phyloP scores from a whole-genome alignment of 2,113 vertebrate species.

The Menidia beryllina region DNA sequence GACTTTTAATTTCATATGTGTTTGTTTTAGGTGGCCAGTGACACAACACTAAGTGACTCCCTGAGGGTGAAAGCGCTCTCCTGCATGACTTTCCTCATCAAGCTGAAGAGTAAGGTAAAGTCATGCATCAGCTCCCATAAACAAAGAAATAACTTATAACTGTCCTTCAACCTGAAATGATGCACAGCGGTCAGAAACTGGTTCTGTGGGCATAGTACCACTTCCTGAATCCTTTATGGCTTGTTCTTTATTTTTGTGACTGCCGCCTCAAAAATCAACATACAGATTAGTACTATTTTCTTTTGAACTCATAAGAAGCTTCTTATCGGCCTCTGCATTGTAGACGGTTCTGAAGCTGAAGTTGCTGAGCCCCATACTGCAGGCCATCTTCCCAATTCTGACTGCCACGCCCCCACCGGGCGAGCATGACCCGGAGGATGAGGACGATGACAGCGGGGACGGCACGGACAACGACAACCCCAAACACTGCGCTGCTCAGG shows the following conservation, averaged over 20 bases:
- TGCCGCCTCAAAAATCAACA: background rate
- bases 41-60: slow-evolving; percentile 77
- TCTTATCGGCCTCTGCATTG: background rate
- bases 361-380: slow-evolving; percentile 84
- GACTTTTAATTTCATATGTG: background rate
- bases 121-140: background rate
- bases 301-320: background rate
- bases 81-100: slow-evolving; percentile 86
- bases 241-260: too few species aligned
- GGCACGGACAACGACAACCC: slow-evolving; percentile 81
- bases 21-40: slow-evolving; percentile 82
- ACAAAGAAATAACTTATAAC: background rate
- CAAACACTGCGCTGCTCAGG: slow-evolving; percentile 90
- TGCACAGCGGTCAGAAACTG: background rate
- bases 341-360: slow-evolving; percentile 88
- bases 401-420: slow-evolving; percentile 83
- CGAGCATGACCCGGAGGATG: slow-evolving; percentile 87
- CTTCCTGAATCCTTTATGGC: too few species aligned
- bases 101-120: slow-evolving; percentile 86
- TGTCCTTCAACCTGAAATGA: background rate
- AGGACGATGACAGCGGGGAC: slow-evolving; percentile 78
- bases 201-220: background rate
- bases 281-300: too few species aligned
- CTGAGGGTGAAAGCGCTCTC: slow-evolving; percentile 87
- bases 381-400: slow-evolving; percentile 87